A percentile compares a stretch with the other conserved stretches of the same genome.
Evolutionary conservation across 2,797 vertebrate species (phyloP).

Genomic region (Enteromius anoplus): DNA sequence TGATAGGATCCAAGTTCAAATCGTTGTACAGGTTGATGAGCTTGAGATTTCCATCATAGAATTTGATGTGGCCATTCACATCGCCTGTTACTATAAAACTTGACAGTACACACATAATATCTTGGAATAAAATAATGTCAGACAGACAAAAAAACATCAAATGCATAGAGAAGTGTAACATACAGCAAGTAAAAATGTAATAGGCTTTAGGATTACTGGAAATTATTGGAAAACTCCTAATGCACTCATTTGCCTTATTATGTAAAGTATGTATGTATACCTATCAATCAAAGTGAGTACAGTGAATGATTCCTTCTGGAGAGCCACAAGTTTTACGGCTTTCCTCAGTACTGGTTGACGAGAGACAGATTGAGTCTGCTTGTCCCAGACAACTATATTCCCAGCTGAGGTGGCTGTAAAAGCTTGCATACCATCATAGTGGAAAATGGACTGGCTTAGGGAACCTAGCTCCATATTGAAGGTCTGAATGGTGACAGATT

Average conservation of each 20-base stretch:
- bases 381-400: slow-evolving; percentile 84
- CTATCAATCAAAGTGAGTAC: slow-evolving; percentile 79
- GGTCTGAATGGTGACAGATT: slow-evolving; percentile 67
- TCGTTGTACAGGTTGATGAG: slow-evolving; percentile 77
- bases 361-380: neutral
- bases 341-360: slow-evolving; percentile 52
- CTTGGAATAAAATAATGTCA: neutral
- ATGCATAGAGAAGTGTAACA: neutral
- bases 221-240: neutral
- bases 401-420: slow-evolving; percentile 79
- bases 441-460: slow-evolving; percentile 84
- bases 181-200: slow-evolving; percentile 33
- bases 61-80: slow-evolving; percentile 80
- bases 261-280: slow-evolving; percentile 63
- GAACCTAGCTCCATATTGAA: slow-evolving; percentile 73
- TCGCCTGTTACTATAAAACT: slow-evolving; percentile 89
- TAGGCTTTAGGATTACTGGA: neutral
- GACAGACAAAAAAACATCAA: slow-evolving; percentile 2
- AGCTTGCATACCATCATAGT: slow-evolving; percentile 72
- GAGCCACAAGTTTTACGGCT: slow-evolving; percentile 74
- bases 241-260: neutral
- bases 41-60: slow-evolving; percentile 81
- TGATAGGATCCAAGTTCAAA: slow-evolving; percentile 78
- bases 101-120: slow-evolving; percentile 31
- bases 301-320: slow-evolving; percentile 84